Conservation (phyloP, 2,113 vertebrate species). For the Heteronetta atricapilla region DNA sequence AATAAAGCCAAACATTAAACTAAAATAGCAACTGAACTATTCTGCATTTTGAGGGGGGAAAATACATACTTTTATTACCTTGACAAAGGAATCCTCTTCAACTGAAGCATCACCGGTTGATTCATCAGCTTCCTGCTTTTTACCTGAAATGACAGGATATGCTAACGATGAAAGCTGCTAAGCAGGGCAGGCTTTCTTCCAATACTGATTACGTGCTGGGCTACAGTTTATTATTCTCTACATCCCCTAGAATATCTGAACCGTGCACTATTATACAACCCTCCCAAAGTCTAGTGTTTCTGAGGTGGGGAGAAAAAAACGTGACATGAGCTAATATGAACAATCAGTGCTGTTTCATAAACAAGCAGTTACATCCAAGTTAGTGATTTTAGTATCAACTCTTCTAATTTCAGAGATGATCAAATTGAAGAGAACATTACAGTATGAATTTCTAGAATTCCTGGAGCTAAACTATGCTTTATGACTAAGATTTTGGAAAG, state of each 20-base stretch:
- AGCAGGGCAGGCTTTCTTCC: not conserved
- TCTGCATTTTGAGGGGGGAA: not conserved
- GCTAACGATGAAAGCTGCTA: not conserved
- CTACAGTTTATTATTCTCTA: not conserved
- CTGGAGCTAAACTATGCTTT: not conserved
- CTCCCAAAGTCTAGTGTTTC: not conserved
- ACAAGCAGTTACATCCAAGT: not conserved
- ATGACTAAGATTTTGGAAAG: not conserved
- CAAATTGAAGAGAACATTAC: not conserved
- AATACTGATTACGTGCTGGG: not conserved
- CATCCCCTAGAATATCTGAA: not conserved
- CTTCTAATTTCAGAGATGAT: not conserved
- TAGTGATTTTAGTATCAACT: not conserved
- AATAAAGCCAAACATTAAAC: not conserved
- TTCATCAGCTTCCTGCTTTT: slow-evolving; percentile 87
- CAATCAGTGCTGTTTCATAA: not conserved
- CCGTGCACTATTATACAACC: not conserved
- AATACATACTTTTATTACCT: slow-evolving; percentile 80
- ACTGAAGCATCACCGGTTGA: slow-evolving; percentile 81
- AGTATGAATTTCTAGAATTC: not conserved
- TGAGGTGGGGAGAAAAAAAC: not conserved
- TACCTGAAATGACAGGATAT: slow-evolving; percentile 79
- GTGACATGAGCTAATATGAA: not conserved
- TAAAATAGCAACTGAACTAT: not conserved
- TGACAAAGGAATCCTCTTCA: slow-evolving; percentile 88